Percentiles rank a stretch among this genome's conserved stretches.
Evolutionary conservation across 2,888 invertebrate species (phyloP).

Genomic region (Escarpia spicata): DNA sequence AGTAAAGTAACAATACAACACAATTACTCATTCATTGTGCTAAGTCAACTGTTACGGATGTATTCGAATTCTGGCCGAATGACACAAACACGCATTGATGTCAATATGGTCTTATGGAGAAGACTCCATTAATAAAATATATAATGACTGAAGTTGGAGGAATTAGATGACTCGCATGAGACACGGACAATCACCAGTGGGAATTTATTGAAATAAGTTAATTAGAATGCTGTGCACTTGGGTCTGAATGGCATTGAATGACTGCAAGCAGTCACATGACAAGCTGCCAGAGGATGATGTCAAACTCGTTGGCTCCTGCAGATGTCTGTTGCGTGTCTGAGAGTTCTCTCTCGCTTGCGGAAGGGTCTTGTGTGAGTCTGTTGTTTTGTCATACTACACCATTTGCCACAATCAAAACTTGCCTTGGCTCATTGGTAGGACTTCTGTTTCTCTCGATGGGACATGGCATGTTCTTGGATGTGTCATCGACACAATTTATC

Average conservation of each 20-base stretch:
- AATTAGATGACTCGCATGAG: constrained; percentile 11
- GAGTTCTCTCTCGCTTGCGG: not conserved
- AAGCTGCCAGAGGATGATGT: not conserved
- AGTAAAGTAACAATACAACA: not conserved
- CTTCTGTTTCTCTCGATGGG: not conserved
- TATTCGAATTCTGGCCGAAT: not conserved
- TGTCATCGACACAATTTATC: not conserved
- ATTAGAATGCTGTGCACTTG: constrained; percentile 16
- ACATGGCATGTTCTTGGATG: not conserved
- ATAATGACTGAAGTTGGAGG: constrained; percentile 9
- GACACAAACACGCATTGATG: not conserved
- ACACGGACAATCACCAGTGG: not conserved
- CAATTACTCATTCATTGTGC: not conserved
- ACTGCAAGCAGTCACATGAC: not conserved
- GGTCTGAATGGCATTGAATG: not conserved
- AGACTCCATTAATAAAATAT: constrained; percentile 16
- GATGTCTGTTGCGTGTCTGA: not conserved
- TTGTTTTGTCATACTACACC: not conserved
- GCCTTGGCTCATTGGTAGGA: not conserved
- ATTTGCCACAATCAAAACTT: not conserved
- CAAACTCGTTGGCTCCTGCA: not conserved
- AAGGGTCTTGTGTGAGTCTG: not conserved
- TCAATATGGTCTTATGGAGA: not conserved
- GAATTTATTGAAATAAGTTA: constrained; percentile 16
- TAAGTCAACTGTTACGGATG: not conserved